Percentiles rank a stretch among this genome's conserved stretches.
Evolutionary conservation across 1,140 invertebrate species (phyloP).

Genomic region (Cydia fagiglandana): DNA sequence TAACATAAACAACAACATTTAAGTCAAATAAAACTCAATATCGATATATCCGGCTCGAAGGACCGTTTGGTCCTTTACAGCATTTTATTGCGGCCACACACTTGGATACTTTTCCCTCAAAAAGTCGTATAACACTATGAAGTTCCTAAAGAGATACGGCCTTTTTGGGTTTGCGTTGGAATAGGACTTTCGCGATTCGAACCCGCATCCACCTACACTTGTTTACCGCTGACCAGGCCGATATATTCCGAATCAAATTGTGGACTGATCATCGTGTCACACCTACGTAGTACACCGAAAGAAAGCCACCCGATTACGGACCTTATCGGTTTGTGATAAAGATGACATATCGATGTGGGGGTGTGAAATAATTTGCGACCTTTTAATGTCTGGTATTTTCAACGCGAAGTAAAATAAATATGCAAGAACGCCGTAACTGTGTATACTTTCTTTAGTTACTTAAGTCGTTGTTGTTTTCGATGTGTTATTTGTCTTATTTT

Average conservation of each 20-base stretch:
- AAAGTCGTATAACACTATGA: not conserved
- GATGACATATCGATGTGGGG: slow-evolving; percentile 13
- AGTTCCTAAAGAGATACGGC: not conserved
- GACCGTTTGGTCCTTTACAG: slow-evolving; percentile 12
- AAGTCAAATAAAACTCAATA: slow-evolving; percentile 32
- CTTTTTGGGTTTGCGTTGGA: not conserved
- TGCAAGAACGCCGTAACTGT: not conserved
- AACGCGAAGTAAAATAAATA: not conserved
- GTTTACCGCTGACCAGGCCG: slow-evolving; percentile 63
- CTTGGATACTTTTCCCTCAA: not conserved
- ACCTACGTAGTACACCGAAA: slow-evolving; percentile 52
- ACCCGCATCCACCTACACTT: slow-evolving; percentile 64
- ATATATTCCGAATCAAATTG: slow-evolving; percentile 73
- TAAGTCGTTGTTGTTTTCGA: not conserved
- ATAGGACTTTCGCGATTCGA: slow-evolving; percentile 47
- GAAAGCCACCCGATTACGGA: slow-evolving; percentile 36
- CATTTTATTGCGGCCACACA: slow-evolving; percentile 25
- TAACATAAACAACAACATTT: slow-evolving; percentile 29
- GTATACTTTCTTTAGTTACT: not conserved
- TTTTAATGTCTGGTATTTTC: slow-evolving; percentile 48
- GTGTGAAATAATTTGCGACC: slow-evolving; percentile 61
- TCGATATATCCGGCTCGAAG: slow-evolving; percentile 15
- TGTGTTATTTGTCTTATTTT: not conserved
- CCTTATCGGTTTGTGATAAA: slow-evolving; percentile 40
- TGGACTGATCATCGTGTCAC: slow-evolving; percentile 67